These are phyloP conservation scores for Prunella fulvescens DNA, from an alignment of 2,113 vertebrate species.

Conservation along the genomic window DNA sequence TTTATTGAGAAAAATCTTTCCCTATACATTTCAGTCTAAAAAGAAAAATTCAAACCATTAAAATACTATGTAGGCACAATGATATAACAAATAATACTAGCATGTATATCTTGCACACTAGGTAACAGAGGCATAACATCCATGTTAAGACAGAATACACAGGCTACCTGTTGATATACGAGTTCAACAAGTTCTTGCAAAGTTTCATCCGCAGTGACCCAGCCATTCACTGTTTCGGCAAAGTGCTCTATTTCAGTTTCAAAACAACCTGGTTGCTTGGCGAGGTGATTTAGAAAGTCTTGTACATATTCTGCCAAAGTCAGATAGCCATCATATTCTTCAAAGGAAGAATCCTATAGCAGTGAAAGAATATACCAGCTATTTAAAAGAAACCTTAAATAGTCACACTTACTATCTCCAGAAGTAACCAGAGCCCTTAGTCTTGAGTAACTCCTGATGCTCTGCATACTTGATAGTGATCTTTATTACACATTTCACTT, in stretches of 20 bases:
- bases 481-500: not conserved
- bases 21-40: not conserved
- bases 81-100: not conserved
- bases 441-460: not conserved
- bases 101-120: not conserved
- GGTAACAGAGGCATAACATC: not conserved
- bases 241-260: conserved; percentile 87
- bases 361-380: not conserved
- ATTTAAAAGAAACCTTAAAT: not conserved
- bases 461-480: not conserved
- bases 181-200: conserved; percentile 89
- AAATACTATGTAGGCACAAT: not conserved
- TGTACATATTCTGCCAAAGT: conserved; percentile 84
- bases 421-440: not conserved
- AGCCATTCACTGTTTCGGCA: conserved; percentile 79
- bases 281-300: conserved; percentile 87
- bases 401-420: not conserved
- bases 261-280: conserved; percentile 89
- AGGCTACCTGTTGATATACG: conserved; percentile 86
- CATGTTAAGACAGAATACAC: not conserved
- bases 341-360: conserved; percentile 67
- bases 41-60: not conserved
- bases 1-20: not conserved
- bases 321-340: conserved; percentile 74
- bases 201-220: conserved; percentile 82